Evolutionary conservation across 2,113 vertebrate species (phyloP), one percentile per base, ranked within the genome.

Genomic region (Oncorhynchus clarkii): DNA sequence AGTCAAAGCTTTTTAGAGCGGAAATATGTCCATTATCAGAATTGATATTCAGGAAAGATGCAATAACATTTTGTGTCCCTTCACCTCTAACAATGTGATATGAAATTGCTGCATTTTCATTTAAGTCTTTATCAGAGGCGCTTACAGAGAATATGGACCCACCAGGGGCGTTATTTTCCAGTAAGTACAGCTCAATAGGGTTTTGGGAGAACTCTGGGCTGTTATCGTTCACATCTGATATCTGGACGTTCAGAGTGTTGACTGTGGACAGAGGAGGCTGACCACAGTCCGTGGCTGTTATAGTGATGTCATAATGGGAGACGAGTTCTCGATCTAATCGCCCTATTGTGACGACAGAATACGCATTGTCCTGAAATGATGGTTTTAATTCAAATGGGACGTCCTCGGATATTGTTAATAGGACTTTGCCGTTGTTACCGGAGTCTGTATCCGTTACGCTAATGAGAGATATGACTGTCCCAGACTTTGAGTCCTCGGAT

Each of bases 171-270:
- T 92, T 91, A 66, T 87, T 85, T 29, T 87, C 89, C 27, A 57
- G n/a, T 34, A 89, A 48, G 13, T 90, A 91, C 11, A 90, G 84
- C 4, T 91, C 12, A 14, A 89, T 49, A 0, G 88, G 82, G 3
- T 48, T 87, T 71, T 83, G 54, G 0, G 5, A 1, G 14, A 93
- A 93, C 9, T 80, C 31, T 65, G 91, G 92, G 4, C 67, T 85
- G 74, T 93, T 93, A 20, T 93, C 92, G 62, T 93, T 93, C 1
- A 90, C 86, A 70, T 93, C 91, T 39, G 81, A 86, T 67, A 93
- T 78, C 1, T 87, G 34, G 71, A 93, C 83, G 5, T 0, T 75
- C 0, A 93, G 18, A 0, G 48, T 34, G 6, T 34, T 34, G 34
- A 34, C 0, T 34, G 34, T 34, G 34, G 6, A 34, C 34, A 34